phyloP scores from a whole-genome alignment of 2,113 vertebrate genomes.

The Myiopsitta monachus region DNA sequence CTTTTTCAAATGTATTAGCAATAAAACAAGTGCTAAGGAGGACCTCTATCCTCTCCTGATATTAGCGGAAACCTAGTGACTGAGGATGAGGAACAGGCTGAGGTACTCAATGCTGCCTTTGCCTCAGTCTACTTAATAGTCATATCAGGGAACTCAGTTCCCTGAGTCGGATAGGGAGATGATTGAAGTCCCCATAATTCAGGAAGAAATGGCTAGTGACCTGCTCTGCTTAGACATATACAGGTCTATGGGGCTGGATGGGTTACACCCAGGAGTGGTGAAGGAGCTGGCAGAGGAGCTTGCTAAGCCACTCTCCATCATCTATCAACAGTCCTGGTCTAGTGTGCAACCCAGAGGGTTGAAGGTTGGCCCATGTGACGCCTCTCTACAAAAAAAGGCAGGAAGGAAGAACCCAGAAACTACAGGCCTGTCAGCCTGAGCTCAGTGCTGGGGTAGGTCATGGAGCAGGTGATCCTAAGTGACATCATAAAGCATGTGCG shows the following conservation, averaged over 20 bases:
- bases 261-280: neutral
- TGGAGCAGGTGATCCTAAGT: neutral
- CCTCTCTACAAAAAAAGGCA: neutral
- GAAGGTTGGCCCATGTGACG: neutral
- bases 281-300: neutral
- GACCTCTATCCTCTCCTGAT: neutral
- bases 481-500: neutral
- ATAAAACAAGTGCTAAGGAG: neutral
- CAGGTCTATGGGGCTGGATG: neutral
- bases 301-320: neutral
- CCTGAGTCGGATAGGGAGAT: neutral
- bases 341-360: neutral
- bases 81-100: neutral
- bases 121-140: neutral
- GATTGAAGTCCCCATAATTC: neutral
- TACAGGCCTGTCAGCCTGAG: neutral
- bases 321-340: neutral
- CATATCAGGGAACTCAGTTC: neutral
- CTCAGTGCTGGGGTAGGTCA: neutral
- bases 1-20: neutral
- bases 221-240: neutral
- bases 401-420: neutral
- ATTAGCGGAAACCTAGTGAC: neutral
- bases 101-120: neutral
- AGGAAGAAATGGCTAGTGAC: neutral